Conservation (phyloP, 2,888 invertebrate genomes). For the Tetrapedia diversipes region DNA sequence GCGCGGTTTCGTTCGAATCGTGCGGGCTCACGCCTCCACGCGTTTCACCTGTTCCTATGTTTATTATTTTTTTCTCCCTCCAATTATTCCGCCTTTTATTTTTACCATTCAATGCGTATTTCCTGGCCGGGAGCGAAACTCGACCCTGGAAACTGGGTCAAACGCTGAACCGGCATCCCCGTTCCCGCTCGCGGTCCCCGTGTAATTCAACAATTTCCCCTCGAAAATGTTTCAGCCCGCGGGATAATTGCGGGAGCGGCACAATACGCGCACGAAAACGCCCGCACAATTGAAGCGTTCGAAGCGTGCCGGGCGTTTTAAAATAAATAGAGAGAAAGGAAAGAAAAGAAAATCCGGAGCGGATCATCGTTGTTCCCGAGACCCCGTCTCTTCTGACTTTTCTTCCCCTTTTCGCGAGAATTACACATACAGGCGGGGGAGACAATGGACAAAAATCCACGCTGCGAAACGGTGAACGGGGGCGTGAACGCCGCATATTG, state of each 20-base stretch:
- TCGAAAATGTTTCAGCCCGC: constrained; percentile 43
- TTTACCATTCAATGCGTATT: too few relatives aligned
- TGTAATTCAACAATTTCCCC: constrained; percentile 54
- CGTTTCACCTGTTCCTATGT: neutral
- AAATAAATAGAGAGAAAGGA: too few relatives aligned
- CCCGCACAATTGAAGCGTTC: constrained; percentile 28
- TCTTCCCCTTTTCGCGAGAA: neutral
- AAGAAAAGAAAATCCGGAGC: constrained; percentile 16
- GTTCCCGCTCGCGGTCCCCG: too few relatives aligned
- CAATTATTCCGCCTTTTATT: too few relatives aligned
- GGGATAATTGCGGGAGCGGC: constrained; percentile 35
- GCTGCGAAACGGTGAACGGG: neutral
- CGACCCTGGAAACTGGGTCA: constrained; percentile 42
- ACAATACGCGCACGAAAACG: constrained; percentile 5
- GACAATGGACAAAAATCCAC: neutral
- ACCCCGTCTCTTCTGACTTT: neutral
- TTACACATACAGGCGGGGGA: neutral
- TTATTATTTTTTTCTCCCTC: too few relatives aligned
- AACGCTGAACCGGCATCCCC: constrained; percentile 31
- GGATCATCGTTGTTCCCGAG: neutral
- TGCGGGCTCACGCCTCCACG: too few relatives aligned
- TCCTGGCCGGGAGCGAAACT: too few relatives aligned
- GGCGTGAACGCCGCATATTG: neutral
- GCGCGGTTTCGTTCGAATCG: constrained; percentile 10
- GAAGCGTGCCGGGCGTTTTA: constrained; percentile 24